Base-by-base conservation (phyloP, 2,888 invertebrate species). In the Pogonocherus hispidulus region DNA sequence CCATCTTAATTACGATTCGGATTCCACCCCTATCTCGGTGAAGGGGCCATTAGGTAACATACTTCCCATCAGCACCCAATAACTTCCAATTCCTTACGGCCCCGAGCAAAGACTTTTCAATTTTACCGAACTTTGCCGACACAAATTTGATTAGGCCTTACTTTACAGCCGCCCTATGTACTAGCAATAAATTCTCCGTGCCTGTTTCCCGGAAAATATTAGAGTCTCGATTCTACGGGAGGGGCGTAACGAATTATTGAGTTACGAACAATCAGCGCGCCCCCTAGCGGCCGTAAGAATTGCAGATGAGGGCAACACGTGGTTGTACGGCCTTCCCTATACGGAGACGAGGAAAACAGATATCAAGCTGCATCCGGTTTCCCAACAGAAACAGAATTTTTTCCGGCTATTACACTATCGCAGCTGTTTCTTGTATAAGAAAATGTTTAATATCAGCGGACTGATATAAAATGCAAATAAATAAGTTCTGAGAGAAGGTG, bases 251-350 rank as follows among this genome's bases (percentile, higher is more conserved):
- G 41, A 5, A 9, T 41, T 41, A 41, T 41, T 41, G 41, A 16
- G 41, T 41, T 41, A 16, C 9, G 3, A 32, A 32, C 11, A 32
- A 32, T 32, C 32, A 14, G 2, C n/a, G 41, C 41, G 41, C 16
- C 14, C n/a, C 41, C 41, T 41, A 3, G 32, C 41, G 41, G 41
- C 41, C 0, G 8, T n/a, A 3, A 6, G 41, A 41, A 41, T 41
- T 14, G n/a, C 16, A 16, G 41, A 41, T 41, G 41, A 41, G 41
- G 41, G 41, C 41, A 41, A 41, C 41, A 41, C n/a, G 41, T 41
- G 41, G 41, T 41, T 16, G 14, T 41, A 41, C 41, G 14, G 16
- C 41, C 4, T 5, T 1, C 41, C 3, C 27, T 27, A 5, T 27
- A 27, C 8, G n/a, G n/a, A n/a, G n/a, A n/a, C n/a, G n/a, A n/a